Evolutionary conservation across 2,797 vertebrate species (phyloP), one percentile per base, ranked within the genome.

Genomic region (Loris lydekkerianus): DNA sequence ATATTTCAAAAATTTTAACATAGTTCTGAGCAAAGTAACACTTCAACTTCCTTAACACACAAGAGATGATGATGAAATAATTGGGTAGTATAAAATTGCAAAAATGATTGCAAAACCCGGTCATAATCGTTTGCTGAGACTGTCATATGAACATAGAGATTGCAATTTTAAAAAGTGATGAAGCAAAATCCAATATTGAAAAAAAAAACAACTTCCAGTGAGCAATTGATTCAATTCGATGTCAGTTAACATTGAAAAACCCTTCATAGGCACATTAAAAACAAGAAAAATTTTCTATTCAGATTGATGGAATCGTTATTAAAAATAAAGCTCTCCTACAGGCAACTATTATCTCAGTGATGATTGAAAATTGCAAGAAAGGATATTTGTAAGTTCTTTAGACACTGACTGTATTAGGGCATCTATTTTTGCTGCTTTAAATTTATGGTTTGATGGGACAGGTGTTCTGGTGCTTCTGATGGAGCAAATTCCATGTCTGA

Each of bases 161-260:
- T 53, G 13, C 21, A 90, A 67, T 87, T 86, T 86, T 49, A 95
- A 60, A 77, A 77, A 87, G 40, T 65, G 60, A 83, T 63, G 11
- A 75, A 80, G 21, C 58, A 96, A 86, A 89, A 83, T 92, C 23
- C 20, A 81, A 11, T 80, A 37, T 63, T 81, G 27, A 77, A 53
- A 94, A 89, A 96, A 34, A 82, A 7, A 46, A 46, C 3, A 53
- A 49, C 25, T 58, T 21, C 40, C 27, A 53, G 43, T 87, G 82
- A 60, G 27, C 34, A 34, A 75, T 25, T 31, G 37, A 87, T 60
- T 87, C 13, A 49, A 61, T 76, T 85, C 43, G 63, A 1, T 88
- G 37, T 60, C 82, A 89, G 31, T 60, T 86, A 92, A 95, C 88
- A 83, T 17, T 85, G 43, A 85, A 93, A 85, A 94, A 11, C 37